Base-by-base conservation (phyloP, 2,888 invertebrate genomes). In the Pyralis farinalis region DNA sequence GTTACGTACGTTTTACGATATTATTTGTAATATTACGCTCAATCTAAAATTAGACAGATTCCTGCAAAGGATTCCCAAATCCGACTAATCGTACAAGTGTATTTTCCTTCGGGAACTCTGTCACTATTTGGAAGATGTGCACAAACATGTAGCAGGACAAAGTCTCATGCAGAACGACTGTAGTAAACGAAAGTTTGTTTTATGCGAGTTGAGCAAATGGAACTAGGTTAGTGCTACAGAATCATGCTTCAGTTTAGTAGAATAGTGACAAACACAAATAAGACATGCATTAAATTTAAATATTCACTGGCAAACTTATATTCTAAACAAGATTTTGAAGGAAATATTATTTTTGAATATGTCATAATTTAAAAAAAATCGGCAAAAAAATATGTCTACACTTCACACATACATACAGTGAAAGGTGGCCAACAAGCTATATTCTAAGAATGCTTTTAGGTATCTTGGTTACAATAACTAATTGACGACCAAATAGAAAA, bases 171-270 rank as follows among this genome's bases (percentile, higher is more conserved):
- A 53, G 47, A 51, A 58, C 51, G 54, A 34, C 37, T n/a, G n/a
- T n/a, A 30, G 57, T 53, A 62, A 62, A 57, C 48, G 52, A 51
- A 66, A 68, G 64, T 70, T 57, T 66, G 60, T 66, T 67, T 59
- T 63, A 69, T 72, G 66, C 67, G 56, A 68, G 61, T 69, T 61
- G 53, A 53, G 50, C 62, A 60, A 63, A 63, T 58, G 63, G 63
- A 63, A 53, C 55, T 58, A 49, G 52, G 58, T 56, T 58, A 58
- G 53, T 48, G 47, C 48, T 47, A 47, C 41, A 50, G 36, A 37
- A 37, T 37, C 25, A 25, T 8, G n/a, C 7, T 37, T 30, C 8
- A n/a, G 21, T n/a, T 30, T 11, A n/a, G 21, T n/a, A 12, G 20
- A 12, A 5, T 12, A 28, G 35, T 27, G 27, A 27, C 20, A 29